phyloP scores from a whole-genome alignment of 1,140 invertebrate genomes.

The Mercenaria mercenaria region DNA sequence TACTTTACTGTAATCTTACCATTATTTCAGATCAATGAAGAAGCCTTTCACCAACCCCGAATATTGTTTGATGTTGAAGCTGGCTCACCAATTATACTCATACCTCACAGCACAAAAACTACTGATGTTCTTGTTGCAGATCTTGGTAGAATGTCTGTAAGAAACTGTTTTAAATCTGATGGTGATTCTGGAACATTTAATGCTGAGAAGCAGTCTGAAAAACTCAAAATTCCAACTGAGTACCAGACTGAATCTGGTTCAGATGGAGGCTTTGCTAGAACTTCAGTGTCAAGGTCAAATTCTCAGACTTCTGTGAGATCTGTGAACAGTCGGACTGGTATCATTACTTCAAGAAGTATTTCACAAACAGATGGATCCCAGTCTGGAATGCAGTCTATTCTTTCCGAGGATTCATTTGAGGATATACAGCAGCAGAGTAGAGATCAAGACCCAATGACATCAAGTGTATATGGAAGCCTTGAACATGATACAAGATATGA shows the following conservation, averaged over 20 bases:
- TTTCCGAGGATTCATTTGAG: constrained; percentile 79
- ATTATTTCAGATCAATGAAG: constrained; percentile 80
- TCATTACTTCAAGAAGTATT: constrained; percentile 35
- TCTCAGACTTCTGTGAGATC: constrained; percentile 8
- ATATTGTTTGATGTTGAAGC: constrained; percentile 90
- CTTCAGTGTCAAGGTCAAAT: constrained; percentile 29
- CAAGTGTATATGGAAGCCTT: constrained; percentile 83
- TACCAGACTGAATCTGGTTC: constrained; percentile 1
- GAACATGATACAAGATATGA: constrained; percentile 75
- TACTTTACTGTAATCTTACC: no score
- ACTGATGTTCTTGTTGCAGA: constrained; percentile 93
- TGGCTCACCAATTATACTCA: constrained; percentile 93
- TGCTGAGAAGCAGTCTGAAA: constrained; percentile 51
- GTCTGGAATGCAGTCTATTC: constrained; percentile 42
- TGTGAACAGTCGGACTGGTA: constrained; percentile 34
- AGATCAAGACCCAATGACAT: constrained; percentile 81
- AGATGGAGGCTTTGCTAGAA: constrained; percentile 20
- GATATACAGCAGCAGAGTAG: constrained; percentile 68
- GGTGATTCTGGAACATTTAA: constrained; percentile 79
- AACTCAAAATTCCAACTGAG: constrained; percentile 31
- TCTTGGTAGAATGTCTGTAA: constrained; percentile 92
- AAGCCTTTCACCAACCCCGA: constrained; percentile 85
- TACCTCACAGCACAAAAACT: constrained; percentile 94
- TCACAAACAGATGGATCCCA: constrained; percentile 4
- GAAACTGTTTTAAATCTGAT: constrained; percentile 89